Percentiles rank a stretch among this genome's conserved stretches.
Conservation (phyloP, 2,113 vertebrate genomes). For the Nibea albiflora region DNA sequence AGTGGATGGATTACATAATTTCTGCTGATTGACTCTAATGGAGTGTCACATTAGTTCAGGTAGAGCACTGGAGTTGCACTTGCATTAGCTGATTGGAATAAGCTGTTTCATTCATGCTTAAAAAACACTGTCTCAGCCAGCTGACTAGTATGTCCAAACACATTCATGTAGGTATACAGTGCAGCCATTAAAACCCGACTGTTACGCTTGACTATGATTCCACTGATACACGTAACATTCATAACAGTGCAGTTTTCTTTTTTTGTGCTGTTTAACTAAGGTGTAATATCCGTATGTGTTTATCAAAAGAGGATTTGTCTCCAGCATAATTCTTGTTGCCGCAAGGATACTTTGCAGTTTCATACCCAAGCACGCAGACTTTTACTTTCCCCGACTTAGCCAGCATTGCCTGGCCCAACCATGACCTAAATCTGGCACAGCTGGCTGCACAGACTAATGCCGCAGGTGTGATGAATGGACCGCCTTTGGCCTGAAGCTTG, state of each 20-base stretch:
- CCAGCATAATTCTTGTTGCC: too few species aligned
- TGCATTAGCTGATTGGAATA: background rate
- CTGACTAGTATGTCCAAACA: background rate
- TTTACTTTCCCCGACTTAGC: background rate
- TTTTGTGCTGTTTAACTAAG: too few species aligned
- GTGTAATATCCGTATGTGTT: too few species aligned
- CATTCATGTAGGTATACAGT: background rate
- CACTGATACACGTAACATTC: background rate
- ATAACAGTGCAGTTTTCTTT: background rate
- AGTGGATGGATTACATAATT: background rate
- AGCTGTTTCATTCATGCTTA: background rate
- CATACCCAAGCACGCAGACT: background rate
- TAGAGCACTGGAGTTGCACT: background rate
- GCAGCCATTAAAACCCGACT: background rate
- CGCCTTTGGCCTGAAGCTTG: constrained; percentile 39
- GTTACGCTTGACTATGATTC: background rate
- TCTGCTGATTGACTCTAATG: background rate
- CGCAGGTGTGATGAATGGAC: constrained; percentile 55
- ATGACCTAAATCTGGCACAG: constrained; percentile 48
- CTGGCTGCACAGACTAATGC: constrained; percentile 30
- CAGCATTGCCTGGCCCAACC: constrained; percentile 28
- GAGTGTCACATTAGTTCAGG: background rate
- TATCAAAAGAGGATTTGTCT: too few species aligned
- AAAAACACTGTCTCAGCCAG: background rate
- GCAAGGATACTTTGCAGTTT: too few species aligned